Percentiles rank a stretch among this genome's conserved stretches.
These are phyloP conservation scores for Astreopora myriophthalma DNA, from an alignment of 64 coral and sea anemone species.

Conservation along the genomic window DNA sequence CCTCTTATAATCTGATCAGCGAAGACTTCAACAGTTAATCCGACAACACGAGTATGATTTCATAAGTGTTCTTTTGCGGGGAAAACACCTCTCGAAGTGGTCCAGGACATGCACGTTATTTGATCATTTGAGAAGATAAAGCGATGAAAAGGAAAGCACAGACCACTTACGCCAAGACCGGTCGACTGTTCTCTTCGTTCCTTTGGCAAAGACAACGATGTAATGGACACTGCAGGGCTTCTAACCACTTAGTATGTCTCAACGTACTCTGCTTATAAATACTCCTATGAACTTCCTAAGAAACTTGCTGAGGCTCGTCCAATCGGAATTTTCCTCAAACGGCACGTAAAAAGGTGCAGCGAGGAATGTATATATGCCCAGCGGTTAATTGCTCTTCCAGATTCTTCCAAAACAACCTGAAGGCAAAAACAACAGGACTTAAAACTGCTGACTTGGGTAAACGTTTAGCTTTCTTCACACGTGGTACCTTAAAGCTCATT, in stretches of 20 bases:
- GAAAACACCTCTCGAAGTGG: not conserved
- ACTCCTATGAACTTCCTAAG: not conserved
- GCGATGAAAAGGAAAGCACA: not conserved
- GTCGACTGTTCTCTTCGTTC: not conserved
- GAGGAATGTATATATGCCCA: not conserved
- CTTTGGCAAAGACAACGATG: not conserved
- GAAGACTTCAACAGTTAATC: not conserved
- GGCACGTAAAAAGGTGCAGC: not conserved
- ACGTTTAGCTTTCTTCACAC: not conserved
- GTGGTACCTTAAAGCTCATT: not conserved
- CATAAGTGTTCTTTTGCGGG: not conserved
- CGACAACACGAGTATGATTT: not conserved
- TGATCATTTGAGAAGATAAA: not conserved
- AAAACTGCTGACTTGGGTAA: not conserved
- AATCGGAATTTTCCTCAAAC: not conserved
- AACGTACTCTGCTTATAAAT: not conserved
- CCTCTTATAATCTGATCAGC: not conserved
- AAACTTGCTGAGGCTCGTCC: not conserved
- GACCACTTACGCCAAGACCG: not conserved
- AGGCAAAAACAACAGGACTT: not conserved
- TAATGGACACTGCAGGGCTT: not conserved
- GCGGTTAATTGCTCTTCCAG: conserved; percentile 11
- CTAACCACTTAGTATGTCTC: not conserved
- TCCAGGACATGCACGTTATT: not conserved
- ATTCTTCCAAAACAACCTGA: not conserved